These are phyloP conservation scores for Drosophila insularis DNA, from an alignment of 1,140 invertebrate genomes.

Conservation along the genomic window DNA sequence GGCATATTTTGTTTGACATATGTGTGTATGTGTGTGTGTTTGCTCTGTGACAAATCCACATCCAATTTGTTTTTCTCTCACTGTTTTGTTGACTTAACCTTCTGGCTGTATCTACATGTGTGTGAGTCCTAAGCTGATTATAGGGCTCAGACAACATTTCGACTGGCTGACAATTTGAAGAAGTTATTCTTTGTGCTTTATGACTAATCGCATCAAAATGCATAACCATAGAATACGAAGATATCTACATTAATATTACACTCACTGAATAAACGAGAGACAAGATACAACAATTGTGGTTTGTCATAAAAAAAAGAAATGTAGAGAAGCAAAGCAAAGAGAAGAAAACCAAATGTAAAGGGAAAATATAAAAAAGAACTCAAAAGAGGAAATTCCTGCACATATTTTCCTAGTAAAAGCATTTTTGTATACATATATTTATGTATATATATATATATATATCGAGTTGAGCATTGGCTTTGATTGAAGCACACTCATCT, in stretches of 20 bases:
- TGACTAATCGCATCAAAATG: conserved; percentile 67
- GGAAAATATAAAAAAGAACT: conserved; percentile 5
- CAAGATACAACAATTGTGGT: conserved; percentile 63
- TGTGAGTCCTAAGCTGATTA: conserved; percentile 41
- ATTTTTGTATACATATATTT: conserved; percentile 20
- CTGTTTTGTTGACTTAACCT: conserved; percentile 42
- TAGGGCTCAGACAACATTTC: conserved; percentile 29
- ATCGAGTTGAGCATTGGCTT: conserved; percentile 37
- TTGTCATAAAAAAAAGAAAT: conserved; percentile 33
- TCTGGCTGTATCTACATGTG: conserved; percentile 3
- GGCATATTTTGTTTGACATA: neutral
- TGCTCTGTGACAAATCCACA: conserved; percentile 7
- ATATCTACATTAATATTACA: conserved; percentile 41
- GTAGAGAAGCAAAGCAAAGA: conserved; percentile 10
- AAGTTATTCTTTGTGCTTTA: conserved; percentile 24
- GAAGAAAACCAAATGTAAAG: conserved; percentile 14
- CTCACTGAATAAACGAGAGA: conserved; percentile 34
- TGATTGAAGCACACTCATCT: conserved; percentile 68
- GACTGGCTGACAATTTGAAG: conserved; percentile 34
- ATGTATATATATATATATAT: conserved; percentile 25
- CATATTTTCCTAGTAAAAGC: conserved; percentile 32
- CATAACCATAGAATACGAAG: conserved; percentile 24
- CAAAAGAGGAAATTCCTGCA: conserved; percentile 57
- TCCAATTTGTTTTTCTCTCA: conserved; percentile 35
- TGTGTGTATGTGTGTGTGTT: too few species aligned